Evolutionary conservation across 2,888 invertebrate species (phyloP), one percentile per base, ranked within the genome.

Genomic region (Furcula furcula): DNA sequence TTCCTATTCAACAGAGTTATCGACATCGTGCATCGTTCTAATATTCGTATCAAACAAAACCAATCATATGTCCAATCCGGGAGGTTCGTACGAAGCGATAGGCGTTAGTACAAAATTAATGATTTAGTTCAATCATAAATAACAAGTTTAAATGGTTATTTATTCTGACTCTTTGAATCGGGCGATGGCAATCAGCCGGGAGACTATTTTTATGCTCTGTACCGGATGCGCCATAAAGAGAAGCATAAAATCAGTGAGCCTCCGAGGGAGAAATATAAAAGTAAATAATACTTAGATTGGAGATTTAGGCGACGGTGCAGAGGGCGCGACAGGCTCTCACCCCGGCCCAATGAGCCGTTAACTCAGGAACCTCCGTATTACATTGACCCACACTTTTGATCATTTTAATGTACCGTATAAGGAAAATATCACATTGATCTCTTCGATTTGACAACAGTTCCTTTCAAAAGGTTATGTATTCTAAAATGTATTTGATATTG

Each of bases 141-240:
- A 65, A 67, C 65, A 66, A 46, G 57, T 73, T 82, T 83, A 82
- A 80, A 82, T 81, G 76, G 74, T 75, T 74, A 76, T 80, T 82
- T 72, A 76, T 76, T 70, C 69, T 61, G 64, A 70, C 67, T 65
- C 64, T 65, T 64, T 64, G 72, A 74, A 68, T 76, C 69, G 69
- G 70, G 66, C 76, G 77, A 79, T 73, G 65, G 76, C 82, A 82
- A 84, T 84, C 83, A 78, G 74, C 70, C 65, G 66, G 69, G 68
- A 78, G 71, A 79, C 82, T 81, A 83, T 76, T 85, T 84, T 85
- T 84, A 85, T 76, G 76, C 70, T 72, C 69, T 71, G 76, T 76
- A 73, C 76, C 80, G 76, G 81, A 80, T 79, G 79, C 73, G 79
- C 79, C 68, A 84, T 85, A 85, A 85, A 85, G 74, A 49, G 69